Conservation (phyloP, 2,113 vertebrate genomes). For the Sapayoa aenigma region DNA sequence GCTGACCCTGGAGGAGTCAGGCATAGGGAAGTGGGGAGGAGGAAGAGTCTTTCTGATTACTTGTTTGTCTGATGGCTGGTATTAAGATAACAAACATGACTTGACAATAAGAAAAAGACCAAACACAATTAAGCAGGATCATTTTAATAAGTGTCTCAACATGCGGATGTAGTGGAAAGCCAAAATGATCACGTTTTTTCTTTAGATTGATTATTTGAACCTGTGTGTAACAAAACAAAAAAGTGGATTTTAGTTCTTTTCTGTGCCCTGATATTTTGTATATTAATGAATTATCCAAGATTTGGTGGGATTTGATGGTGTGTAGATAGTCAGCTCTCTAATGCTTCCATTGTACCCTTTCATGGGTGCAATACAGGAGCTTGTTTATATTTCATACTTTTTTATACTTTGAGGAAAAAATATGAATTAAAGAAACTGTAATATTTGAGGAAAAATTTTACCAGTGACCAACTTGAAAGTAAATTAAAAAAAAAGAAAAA, state of each 20-base stretch:
- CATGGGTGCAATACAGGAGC: slow-evolving; percentile 77
- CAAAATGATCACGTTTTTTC: slow-evolving; percentile 77
- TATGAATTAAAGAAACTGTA: slow-evolving; percentile 72
- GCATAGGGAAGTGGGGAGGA: slow-evolving; percentile 65
- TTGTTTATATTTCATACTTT: slow-evolving; percentile 96
- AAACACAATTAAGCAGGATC: slow-evolving; percentile 81
- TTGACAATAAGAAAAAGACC: slow-evolving; percentile 80
- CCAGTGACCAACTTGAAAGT: slow-evolving; percentile 71
- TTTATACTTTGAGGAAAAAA: slow-evolving; percentile 88
- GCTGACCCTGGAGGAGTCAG: slow-evolving; percentile 61
- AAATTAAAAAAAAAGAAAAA: slow-evolving; percentile 59
- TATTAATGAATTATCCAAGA: slow-evolving; percentile 80
- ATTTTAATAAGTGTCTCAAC: slow-evolving; percentile 82
- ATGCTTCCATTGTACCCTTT: slow-evolving; percentile 77
- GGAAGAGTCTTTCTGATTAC: slow-evolving; percentile 74
- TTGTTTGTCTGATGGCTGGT: slow-evolving; percentile 79
- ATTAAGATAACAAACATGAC: slow-evolving; percentile 76
- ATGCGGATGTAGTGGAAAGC: slow-evolving; percentile 78
- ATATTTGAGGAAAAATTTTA: slow-evolving; percentile 68
- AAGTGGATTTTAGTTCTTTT: slow-evolving; percentile 82
- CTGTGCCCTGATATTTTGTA: slow-evolving; percentile 84
- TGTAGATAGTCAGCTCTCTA: slow-evolving; percentile 81
- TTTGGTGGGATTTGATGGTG: slow-evolving; percentile 77
- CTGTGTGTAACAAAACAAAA: slow-evolving; percentile 73
- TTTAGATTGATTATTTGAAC: slow-evolving; percentile 80